Evolutionary conservation across 2,113 vertebrate species (phyloP), one percentile per base, ranked within the genome.

Genomic region (Urocynchramus pylzowi): DNA sequence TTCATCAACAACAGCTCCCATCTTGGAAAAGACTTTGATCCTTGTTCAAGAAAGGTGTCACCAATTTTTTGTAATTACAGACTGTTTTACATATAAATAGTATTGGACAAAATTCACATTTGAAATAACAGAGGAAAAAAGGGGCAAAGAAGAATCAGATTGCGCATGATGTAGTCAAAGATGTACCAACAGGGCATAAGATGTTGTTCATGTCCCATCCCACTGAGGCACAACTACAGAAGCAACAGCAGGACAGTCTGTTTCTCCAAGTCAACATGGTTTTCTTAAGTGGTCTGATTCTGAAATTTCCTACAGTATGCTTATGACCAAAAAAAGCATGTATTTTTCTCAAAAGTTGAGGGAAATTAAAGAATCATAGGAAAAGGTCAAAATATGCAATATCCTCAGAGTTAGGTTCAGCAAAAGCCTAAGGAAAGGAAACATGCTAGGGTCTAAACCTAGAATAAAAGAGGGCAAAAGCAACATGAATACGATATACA

Each of bases 161-260:
- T 50, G 23, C 47, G 11, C 42, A 28, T 39, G 39, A 53, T n/a
- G 23, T 39, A 75, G 16, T 39, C 49, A 79, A 70, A 78, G 30
- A 26, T 35, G 7, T n/a, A 33, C 10, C 10, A 2, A 30, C 10
- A 57, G 31, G 13, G 26, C 2, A 0, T 4, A 60, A 37, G 45
- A 49, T 44, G 21, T n/a, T 21, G 15, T 50, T 75, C 23, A 64
- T 41, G 22, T 60, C 50, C n/a, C 3, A 2, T 56, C 19, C 52
- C 6, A 7, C 24, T 28, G 9, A 74, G 41, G 13, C 52, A 20
- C 17, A 64, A 16, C 20, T 53, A 27, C 63, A 64, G 49, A 85
- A 52, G 31, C 39, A 94, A 18, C 0, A 1, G 42, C 59, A 64
- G 65, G 26, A 26, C 17, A 16, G 8, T 63, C 22, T 53, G 15